phyloP scores from a whole-genome alignment of 2,797 vertebrate genomes.

The Silurus aristotelis region DNA sequence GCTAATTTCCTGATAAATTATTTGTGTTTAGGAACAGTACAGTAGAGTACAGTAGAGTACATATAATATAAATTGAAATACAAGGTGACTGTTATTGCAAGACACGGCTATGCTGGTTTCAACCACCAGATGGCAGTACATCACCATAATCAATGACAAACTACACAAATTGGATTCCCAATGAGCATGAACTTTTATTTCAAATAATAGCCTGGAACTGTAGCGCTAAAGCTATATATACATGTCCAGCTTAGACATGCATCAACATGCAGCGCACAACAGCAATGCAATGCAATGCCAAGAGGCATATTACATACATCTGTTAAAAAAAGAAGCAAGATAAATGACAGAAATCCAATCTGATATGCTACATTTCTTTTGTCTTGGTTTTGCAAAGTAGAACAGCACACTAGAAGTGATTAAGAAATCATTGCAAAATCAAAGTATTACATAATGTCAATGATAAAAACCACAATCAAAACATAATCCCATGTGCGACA shows the following conservation, averaged over 20 bases:
- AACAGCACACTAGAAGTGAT: conserved; percentile 47
- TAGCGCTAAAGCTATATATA: conserved; percentile 50
- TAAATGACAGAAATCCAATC: conserved; percentile 46
- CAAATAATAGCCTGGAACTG: conserved; percentile 52
- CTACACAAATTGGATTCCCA: neutral
- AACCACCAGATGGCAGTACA: conserved; percentile 33
- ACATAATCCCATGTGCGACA: conserved; percentile 56
- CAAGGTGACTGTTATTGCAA: neutral
- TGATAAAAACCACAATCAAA: conserved; percentile 58
- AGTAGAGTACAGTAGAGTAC: neutral
- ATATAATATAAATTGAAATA: neutral
- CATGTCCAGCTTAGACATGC: conserved; percentile 67
- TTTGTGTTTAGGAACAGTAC: too few relatives aligned
- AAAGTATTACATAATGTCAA: conserved; percentile 48
- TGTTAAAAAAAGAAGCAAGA: conserved; percentile 15
- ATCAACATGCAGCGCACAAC: conserved; percentile 54
- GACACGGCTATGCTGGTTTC: neutral
- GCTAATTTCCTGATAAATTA: too few relatives aligned
- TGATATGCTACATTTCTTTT: conserved; percentile 59
- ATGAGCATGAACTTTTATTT: conserved; percentile 44
- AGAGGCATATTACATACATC: conserved; percentile 37
- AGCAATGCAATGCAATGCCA: conserved; percentile 35
- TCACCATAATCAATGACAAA: neutral
- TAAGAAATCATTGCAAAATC: conserved; percentile 38
- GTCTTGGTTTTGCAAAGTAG: conserved; percentile 44